Base-by-base conservation (phyloP, 2,888 invertebrate genomes). In the Dicyrtoma fusca region DNA sequence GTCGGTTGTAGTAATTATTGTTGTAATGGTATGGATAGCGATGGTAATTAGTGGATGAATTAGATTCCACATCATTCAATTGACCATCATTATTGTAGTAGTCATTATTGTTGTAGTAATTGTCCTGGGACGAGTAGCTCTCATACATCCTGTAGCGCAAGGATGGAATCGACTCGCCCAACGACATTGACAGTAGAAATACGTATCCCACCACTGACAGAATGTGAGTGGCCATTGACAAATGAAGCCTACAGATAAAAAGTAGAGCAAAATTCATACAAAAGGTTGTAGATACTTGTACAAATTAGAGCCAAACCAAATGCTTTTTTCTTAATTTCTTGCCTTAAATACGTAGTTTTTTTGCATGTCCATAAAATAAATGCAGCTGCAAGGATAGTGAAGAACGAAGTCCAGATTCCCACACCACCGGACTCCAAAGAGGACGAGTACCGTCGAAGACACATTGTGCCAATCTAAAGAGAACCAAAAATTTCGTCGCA, bases 201-300 rank as follows among this genome's bases (percentile, higher is more conserved):
- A 62, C 26, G 45, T n/a, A 45, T 10, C 61, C 61, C 3, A 69
- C 44, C 1, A 62, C 25, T 6, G 69, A 61, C 0, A 69, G 17
- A 1, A 76, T 63, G 44, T 78, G 78, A n/a, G 75, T 14, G 3
- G 74, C 75, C 74, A 78, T 74, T 0, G 76, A 63, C 17, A 71
- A 61, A 69, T 78, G 76, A 1, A 78, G 69, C 26, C 74, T 74
- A 47, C 10, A 53, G 44, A 8, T 19, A 23, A 55, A 26, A 13
- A 10, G 45, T 44, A 10, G 45, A 44, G n/a, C n/a, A 44, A 44
- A 44, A 10, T 44, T 44, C 10, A 44, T 44, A 44, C 45, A 10
- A 13, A 44, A 44, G 13, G 13, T 44, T 10, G 45, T 13, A 44
- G 13, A 13, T 44, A 45, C 45, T 13, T 13, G 45, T 10, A 8